Percentiles rank a stretch among this genome's conserved stretches.
Conservation (phyloP, 2,797 vertebrate genomes). For the Galaxias olidus region DNA sequence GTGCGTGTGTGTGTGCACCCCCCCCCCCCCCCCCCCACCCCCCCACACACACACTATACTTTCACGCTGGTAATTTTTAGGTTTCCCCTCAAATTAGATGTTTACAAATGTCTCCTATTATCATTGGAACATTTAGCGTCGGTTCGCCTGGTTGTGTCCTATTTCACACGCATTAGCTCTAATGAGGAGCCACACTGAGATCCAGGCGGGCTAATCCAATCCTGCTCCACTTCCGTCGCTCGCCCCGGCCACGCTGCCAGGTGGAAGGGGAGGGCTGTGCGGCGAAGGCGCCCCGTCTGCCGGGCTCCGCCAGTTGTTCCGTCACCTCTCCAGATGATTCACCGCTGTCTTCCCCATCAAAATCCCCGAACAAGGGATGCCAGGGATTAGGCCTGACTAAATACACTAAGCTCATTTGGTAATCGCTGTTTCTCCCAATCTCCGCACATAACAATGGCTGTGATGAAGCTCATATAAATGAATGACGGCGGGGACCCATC, state of each 20-base stretch:
- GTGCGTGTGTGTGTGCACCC: no score
- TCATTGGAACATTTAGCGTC: no score
- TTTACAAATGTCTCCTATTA: no score
- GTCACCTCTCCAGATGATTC: slow-evolving; percentile 66
- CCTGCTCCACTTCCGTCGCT: slow-evolving; percentile 13
- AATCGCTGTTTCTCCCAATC: slow-evolving; percentile 61
- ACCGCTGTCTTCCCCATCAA: slow-evolving; percentile 51
- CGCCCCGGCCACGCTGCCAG: slow-evolving; percentile 16
- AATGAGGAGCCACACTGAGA: slow-evolving; percentile 22
- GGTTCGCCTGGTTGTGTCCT: background rate
- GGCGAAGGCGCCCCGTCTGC: slow-evolving; percentile 17
- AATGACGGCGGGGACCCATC: slow-evolving; percentile 43
- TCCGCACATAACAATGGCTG: slow-evolving; percentile 66
- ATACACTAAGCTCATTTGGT: slow-evolving; percentile 69
- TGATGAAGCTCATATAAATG: slow-evolving; percentile 57
- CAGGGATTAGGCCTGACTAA: slow-evolving; percentile 66
- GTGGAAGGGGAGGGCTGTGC: slow-evolving; percentile 15
- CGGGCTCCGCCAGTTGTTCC: slow-evolving; percentile 48
- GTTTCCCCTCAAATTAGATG: no score
- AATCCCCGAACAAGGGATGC: slow-evolving; percentile 65
- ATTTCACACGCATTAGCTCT: background rate
- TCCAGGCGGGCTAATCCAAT: slow-evolving; percentile 26
- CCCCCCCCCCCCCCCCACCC: no score
- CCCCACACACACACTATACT: background rate
- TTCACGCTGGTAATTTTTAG: background rate